These are phyloP conservation scores for Semnopithecus entellus DNA, from an alignment of 2,113 vertebrate genomes.

Conservation along the genomic window DNA sequence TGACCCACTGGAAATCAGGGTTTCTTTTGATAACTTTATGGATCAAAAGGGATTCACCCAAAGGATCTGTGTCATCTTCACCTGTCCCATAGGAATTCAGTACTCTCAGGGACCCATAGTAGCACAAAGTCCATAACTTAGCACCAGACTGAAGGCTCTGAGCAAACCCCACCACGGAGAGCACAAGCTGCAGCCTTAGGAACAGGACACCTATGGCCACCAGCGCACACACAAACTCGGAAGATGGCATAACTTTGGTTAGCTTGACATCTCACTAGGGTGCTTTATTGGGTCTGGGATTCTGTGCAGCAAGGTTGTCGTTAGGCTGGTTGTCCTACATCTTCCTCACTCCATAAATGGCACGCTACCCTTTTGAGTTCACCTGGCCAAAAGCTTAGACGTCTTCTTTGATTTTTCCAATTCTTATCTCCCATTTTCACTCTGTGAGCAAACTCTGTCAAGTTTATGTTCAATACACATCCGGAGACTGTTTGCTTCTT, in stretches of 20 bases:
- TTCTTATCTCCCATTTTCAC: background rate
- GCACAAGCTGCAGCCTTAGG: slow-evolving; percentile 92
- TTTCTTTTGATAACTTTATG: slow-evolving; percentile 92
- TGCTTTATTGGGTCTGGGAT: slow-evolving; percentile 90
- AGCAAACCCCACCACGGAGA: slow-evolving; percentile 91
- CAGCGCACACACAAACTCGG: slow-evolving; percentile 89
- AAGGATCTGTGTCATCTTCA: slow-evolving; percentile 95
- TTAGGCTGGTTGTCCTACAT: slow-evolving; percentile 69
- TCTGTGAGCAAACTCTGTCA: background rate
- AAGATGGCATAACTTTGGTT: slow-evolving; percentile 91
- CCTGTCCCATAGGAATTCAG: slow-evolving; percentile 91
- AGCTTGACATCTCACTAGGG: slow-evolving; percentile 91
- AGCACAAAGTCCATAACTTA: slow-evolving; percentile 86
- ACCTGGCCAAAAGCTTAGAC: background rate
- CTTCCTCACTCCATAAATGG: background rate
- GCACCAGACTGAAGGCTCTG: slow-evolving; percentile 91
- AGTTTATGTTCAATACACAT: background rate
- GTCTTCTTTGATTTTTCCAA: background rate
- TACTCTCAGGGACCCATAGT: slow-evolving; percentile 90
- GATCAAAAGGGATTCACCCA: slow-evolving; percentile 90
- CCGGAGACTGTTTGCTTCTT: background rate
- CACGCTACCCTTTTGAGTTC: background rate
- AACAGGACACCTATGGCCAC: slow-evolving; percentile 89
- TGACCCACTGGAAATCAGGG: slow-evolving; percentile 92
- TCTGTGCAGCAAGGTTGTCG: slow-evolving; percentile 88